Percentiles rank a stretch among this genome's conserved stretches.
Conservation (phyloP, 2,797 vertebrate genomes). For the Sciurus carolinensis region DNA sequence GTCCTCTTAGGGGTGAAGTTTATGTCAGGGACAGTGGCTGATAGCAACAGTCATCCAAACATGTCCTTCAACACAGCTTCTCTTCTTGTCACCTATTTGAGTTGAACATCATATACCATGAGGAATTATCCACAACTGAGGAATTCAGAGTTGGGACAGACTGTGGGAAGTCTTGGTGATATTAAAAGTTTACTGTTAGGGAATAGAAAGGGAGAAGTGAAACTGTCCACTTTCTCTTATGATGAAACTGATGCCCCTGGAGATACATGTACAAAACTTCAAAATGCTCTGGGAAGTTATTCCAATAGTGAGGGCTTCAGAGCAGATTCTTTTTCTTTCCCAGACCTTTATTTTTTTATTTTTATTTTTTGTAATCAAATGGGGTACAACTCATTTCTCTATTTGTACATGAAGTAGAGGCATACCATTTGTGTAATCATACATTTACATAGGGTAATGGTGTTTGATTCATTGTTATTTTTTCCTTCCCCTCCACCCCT, state of each 20-base stretch:
- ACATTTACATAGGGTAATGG: too few relatives aligned
- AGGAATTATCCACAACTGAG: background rate
- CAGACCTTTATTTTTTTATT: background rate
- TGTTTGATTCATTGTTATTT: too few relatives aligned
- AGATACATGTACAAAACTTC: background rate
- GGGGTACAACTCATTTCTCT: too few relatives aligned
- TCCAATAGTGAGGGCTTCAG: background rate
- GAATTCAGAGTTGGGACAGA: background rate
- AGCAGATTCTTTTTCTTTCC: background rate
- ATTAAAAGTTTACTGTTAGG: background rate
- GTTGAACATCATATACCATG: background rate
- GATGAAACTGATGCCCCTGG: background rate
- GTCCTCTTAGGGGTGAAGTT: background rate
- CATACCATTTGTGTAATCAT: too few relatives aligned
- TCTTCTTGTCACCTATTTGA: background rate
- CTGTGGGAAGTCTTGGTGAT: background rate
- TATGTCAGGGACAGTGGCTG: background rate
- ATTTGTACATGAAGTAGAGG: too few relatives aligned
- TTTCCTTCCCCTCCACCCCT: too few relatives aligned
- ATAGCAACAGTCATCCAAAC: background rate
- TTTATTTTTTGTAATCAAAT: too few relatives aligned
- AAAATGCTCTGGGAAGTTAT: slow-evolving; percentile 2
- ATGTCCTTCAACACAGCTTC: background rate
- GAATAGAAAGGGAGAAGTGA: background rate
- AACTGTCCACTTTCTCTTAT: background rate